Base-by-base conservation (phyloP, 2,888 invertebrate genomes). In the Hirtodrosophila cameraria region DNA sequence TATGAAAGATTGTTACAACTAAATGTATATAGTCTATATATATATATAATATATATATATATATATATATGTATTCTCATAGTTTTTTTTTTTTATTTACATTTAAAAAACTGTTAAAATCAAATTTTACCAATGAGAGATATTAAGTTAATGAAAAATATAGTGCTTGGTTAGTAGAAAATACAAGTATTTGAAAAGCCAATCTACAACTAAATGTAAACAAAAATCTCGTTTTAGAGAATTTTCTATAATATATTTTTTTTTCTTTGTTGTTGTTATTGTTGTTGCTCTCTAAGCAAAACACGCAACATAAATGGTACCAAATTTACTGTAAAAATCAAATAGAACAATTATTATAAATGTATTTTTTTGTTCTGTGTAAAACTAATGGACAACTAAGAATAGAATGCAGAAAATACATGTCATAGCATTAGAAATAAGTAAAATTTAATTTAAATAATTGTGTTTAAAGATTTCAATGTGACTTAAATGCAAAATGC, bases 221-320 rank as follows among this genome's bases (percentile, higher is more conserved):
- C 43, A 57, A 70, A 52, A 61, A 48, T 77, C 76, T 77, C 84
- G 76, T 77, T 83, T 83, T 77, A 83, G 76, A 77, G 76, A 76
- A 48, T 58, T 54, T 67, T 55, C 52, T 64, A 50, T 42, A 64
- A 60, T 35, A 30, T 31, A 41, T 48, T 28, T 33, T 49, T 27
- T 39, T 31, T 25, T 48, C 48, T 42, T 62, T 30, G n/a, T 41
- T 53, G 18, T 16, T 38, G 8, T 12, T 11, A 9, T 48, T 12
- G 8, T 48, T 46, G 18, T 45, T 31, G 30, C 58, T 36, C 28
- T 58, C 20, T 25, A 12, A 39, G 13, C 15, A 63, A 18, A 68
- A 73, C 53, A 45, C 20, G 42, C 41, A 48, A 36, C 9, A 50
- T 55, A 61, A 35, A 74, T 41, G 57, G 75, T 74, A 69, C 70